phyloP scores from a whole-genome alignment of 2,113 vertebrate genomes.

The Etheostoma cragini region DNA sequence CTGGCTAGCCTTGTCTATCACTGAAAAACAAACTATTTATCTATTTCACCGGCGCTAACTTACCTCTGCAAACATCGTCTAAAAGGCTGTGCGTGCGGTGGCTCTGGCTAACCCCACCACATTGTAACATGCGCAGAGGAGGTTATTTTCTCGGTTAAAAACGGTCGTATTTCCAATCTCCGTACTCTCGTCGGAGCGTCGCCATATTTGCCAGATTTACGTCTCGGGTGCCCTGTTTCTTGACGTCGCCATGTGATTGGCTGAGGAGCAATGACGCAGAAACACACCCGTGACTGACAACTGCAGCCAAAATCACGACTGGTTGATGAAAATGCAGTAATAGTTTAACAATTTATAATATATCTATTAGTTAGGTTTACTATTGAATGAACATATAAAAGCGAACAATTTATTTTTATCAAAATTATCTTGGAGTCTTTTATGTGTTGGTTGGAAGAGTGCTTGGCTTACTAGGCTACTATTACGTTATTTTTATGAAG shows the following conservation, averaged over 20 bases:
- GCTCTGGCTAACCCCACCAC: constrained; percentile 81
- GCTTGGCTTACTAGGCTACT: neutral
- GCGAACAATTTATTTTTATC: no score
- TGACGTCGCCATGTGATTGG: constrained; percentile 74
- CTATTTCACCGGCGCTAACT: constrained; percentile 47
- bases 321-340: constrained; percentile 40
- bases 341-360: neutral
- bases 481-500: neutral
- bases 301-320: constrained; percentile 33
- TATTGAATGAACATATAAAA: neutral
- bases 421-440: neutral
- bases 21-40: constrained; percentile 56
- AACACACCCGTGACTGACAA: constrained; percentile 60
- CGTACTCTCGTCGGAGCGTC: constrained; percentile 79
- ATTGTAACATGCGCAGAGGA: constrained; percentile 68
- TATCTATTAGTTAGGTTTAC: neutral
- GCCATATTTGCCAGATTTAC: constrained; percentile 85
- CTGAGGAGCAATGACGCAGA: constrained; percentile 61
- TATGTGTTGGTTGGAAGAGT: neutral
- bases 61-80: constrained; percentile 87
- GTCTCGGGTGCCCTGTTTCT: constrained; percentile 59
- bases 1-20: constrained; percentile 56
- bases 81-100: constrained; percentile 72
- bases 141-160: constrained; percentile 74
- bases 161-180: constrained; percentile 76